Evolutionary conservation across 1,140 invertebrate species (phyloP).

Genomic region (Drosophila setifemur): DNA sequence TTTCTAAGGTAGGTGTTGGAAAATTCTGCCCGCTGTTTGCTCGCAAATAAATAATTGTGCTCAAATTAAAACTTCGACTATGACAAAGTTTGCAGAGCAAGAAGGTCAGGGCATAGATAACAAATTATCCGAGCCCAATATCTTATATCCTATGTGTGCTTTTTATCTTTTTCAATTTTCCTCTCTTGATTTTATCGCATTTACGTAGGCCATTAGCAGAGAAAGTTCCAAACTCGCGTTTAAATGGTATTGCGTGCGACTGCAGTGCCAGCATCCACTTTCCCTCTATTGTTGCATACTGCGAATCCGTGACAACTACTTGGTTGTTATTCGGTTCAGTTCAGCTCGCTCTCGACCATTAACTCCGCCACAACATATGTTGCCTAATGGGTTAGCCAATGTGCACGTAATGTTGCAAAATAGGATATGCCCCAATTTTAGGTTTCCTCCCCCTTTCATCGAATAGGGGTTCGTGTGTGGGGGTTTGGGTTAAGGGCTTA

Average conservation of each 20-base stretch:
- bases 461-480: slow-evolving; percentile 28
- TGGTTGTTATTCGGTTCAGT: slow-evolving; percentile 42
- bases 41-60: slow-evolving; percentile 45
- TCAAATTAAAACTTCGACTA: slow-evolving; percentile 39
- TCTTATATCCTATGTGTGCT: slow-evolving; percentile 3
- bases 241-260: slow-evolving; percentile 42
- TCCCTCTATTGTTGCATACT: slow-evolving; percentile 68
- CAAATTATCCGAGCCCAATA: background rate
- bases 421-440: slow-evolving; percentile 63
- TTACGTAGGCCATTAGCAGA: slow-evolving; percentile 37
- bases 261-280: slow-evolving; percentile 42
- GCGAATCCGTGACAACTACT: slow-evolving; percentile 77
- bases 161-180: slow-evolving; percentile 62
- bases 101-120: background rate
- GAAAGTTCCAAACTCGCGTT: slow-evolving; percentile 43
- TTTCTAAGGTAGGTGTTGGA: too few relatives aligned
- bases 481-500: slow-evolving; percentile 22
- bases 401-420: slow-evolving; percentile 58
- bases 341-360: background rate
- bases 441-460: slow-evolving; percentile 23
- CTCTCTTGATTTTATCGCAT: slow-evolving; percentile 63
- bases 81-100: background rate
- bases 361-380: slow-evolving; percentile 8
- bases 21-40: too few relatives aligned
- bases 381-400: slow-evolving; percentile 60